A percentile compares a stretch with the other conserved stretches of the same genome.
These are phyloP conservation scores for Poliocrania exsul DNA, from an alignment of 2,797 vertebrate species.

Conservation along the genomic window DNA sequence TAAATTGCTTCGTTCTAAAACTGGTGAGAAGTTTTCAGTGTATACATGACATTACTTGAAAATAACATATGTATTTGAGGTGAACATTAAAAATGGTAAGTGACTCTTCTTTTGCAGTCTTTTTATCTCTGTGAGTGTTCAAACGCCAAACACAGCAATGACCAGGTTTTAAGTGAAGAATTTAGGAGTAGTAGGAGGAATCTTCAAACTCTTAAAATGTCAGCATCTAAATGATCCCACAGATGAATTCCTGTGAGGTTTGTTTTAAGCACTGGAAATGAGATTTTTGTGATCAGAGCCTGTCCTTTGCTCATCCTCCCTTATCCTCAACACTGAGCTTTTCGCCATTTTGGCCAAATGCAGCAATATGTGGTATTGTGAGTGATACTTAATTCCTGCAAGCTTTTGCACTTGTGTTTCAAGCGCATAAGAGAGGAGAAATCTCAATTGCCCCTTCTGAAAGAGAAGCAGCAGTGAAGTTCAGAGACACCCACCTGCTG, in stretches of 20 bases:
- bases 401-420: not conserved
- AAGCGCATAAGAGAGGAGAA: not conserved
- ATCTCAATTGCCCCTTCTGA: not conserved
- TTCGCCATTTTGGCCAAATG: not conserved
- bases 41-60: not conserved
- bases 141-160: not conserved
- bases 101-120: not conserved
- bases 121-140: not conserved
- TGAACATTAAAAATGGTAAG: not conserved
- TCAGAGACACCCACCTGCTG: accelerated
- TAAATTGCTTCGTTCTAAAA: not conserved
- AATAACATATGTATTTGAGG: not conserved
- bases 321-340: not conserved
- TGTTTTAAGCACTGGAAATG: not conserved
- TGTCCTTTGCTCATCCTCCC: not conserved
- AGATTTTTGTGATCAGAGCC: not conserved
- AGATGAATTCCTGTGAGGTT: not conserved
- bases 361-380: not conserved
- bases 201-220: not conserved
- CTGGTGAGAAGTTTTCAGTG: not conserved
- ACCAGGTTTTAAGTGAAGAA: not conserved
- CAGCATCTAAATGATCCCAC: not conserved
- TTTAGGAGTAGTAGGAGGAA: not conserved
- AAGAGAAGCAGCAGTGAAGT: not conserved
- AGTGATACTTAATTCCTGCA: not conserved